Evolutionary conservation across 2,113 vertebrate genomes (phyloP).

Genomic region (Pteronura brasiliensis): DNA sequence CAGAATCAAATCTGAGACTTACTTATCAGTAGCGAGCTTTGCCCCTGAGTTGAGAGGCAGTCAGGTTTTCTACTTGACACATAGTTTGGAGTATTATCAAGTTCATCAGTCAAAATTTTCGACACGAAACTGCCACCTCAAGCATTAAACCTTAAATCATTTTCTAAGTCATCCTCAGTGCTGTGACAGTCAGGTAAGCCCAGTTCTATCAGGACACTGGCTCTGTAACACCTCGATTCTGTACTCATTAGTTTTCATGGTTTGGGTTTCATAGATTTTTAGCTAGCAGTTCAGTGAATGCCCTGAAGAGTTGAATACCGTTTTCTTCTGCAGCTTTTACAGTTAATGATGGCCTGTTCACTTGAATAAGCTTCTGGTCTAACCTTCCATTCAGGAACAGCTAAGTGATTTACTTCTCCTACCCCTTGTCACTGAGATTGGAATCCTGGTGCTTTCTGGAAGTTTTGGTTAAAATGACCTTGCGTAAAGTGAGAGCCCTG

Average conservation of each 20-base stretch:
- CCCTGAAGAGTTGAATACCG: neutral
- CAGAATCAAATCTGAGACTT: neutral
- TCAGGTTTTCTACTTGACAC: neutral
- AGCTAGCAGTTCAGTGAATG: neutral
- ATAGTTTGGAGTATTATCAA: neutral
- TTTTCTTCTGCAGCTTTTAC: constrained; percentile 8
- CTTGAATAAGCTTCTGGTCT: constrained; percentile 26
- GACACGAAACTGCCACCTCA: neutral
- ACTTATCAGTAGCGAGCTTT: neutral
- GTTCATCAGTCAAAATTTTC: constrained; percentile 45
- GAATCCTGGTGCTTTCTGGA: neutral
- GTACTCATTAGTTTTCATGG: constrained; percentile 11
- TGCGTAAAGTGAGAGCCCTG: neutral
- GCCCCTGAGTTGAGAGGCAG: neutral
- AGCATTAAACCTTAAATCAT: constrained; percentile 56
- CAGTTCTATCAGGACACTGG: neutral
- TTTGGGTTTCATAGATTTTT: constrained; percentile 39
- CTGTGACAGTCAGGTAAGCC: neutral
- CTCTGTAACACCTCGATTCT: constrained; percentile 10
- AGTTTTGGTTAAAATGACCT: neutral
- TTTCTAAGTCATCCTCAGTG: constrained; percentile 5
- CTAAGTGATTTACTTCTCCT: neutral
- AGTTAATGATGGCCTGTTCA: constrained; percentile 42
- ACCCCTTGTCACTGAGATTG: neutral
- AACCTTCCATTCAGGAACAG: neutral